These are phyloP conservation scores for Camponotus pennsylvanicus DNA, from an alignment of 1,140 invertebrate genomes.

Conservation along the genomic window DNA sequence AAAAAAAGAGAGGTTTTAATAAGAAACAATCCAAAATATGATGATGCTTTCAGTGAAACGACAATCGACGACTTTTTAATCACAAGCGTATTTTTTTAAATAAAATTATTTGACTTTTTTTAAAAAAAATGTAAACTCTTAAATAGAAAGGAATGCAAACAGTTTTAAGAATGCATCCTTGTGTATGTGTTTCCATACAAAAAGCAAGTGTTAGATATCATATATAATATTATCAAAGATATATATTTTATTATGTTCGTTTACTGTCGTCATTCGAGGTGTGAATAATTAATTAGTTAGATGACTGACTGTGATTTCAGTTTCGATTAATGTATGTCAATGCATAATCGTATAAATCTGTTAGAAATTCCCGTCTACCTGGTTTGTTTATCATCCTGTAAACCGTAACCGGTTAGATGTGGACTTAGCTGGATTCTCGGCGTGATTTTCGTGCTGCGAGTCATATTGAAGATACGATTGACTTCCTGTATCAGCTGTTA, in stretches of 20 bases:
- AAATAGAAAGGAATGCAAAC: not conserved
- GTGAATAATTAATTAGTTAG: not conserved
- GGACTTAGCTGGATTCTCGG: slow-evolving; percentile 36
- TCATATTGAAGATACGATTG: slow-evolving; percentile 1
- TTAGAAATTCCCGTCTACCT: slow-evolving; percentile 40
- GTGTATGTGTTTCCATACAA: no score
- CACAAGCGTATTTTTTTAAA: not conserved
- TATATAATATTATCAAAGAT: no score
- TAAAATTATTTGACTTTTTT: not conserved
- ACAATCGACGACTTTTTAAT: not conserved
- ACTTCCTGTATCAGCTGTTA: not conserved
- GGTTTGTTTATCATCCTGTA: slow-evolving; percentile 61
- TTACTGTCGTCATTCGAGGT: not conserved
- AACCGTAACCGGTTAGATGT: slow-evolving; percentile 71
- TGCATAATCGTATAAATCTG: not conserved
- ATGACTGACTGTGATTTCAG: slow-evolving; percentile 1
- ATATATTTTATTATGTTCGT: not conserved
- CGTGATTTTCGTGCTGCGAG: slow-evolving; percentile 38
- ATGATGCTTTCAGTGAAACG: not conserved
- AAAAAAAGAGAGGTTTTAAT: not conserved
- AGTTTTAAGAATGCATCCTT: not conserved
- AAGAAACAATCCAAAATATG: not conserved
- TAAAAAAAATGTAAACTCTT: no score
- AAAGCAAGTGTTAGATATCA: not conserved
- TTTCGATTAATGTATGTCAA: slow-evolving; percentile 1